Percentiles rank a stretch among this genome's conserved stretches.
phyloP scores from a whole-genome alignment of 1,140 invertebrate genomes.

The Physella acuta region DNA sequence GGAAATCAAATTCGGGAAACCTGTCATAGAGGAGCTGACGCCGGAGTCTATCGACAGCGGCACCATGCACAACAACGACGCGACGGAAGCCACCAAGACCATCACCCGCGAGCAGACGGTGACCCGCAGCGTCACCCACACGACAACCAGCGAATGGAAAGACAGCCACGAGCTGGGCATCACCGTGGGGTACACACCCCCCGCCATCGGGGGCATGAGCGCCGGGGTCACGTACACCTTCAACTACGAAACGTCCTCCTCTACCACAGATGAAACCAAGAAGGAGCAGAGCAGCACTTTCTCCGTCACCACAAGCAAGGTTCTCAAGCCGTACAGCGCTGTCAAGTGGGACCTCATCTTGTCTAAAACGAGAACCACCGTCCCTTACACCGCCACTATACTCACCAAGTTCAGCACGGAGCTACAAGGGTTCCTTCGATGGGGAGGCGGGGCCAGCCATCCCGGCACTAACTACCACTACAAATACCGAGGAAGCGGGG shows the following conservation, averaged over 20 bases:
- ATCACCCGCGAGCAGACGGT: background rate
- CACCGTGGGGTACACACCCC: background rate
- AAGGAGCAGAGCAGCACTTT: background rate
- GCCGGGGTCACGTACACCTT: background rate
- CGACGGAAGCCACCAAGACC: background rate
- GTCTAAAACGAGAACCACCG: background rate
- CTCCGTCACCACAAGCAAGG: background rate
- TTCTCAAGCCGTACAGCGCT: background rate
- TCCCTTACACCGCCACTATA: conserved; percentile 9
- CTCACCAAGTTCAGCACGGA: background rate
- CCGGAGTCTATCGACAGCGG: background rate
- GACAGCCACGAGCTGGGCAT: background rate
- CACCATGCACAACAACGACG: background rate
- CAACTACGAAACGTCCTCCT: background rate
- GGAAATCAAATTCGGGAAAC: conserved; percentile 1
- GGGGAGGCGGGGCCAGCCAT: background rate
- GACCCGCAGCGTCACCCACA: background rate
- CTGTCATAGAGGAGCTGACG: background rate
- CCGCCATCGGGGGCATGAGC: no score
- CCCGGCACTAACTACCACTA: background rate
- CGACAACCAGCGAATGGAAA: conserved; percentile 1
- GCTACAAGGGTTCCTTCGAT: background rate
- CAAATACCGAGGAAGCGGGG: background rate
- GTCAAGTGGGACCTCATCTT: background rate
- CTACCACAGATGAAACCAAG: background rate